phyloP scores from a whole-genome alignment of 1,140 invertebrate genomes.

The Heliconius eleuchia region DNA sequence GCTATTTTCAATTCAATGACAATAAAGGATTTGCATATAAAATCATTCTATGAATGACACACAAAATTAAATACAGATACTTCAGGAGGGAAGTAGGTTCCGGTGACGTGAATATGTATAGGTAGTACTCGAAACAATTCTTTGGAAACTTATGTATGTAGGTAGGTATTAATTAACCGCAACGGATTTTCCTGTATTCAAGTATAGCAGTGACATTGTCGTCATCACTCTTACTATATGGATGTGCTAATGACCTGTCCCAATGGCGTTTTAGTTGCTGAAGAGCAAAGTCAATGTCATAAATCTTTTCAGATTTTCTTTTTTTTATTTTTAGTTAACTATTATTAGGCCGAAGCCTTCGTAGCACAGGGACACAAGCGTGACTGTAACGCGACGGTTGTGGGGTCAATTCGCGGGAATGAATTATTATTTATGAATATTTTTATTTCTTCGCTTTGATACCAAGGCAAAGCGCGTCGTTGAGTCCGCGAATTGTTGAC shows the following conservation, averaged over 20 bases:
- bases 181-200: slow-evolving; percentile 40
- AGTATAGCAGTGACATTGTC: neutral
- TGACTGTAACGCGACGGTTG: too few relatives aligned
- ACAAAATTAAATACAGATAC: slow-evolving; percentile 58
- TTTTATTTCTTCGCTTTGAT: too few relatives aligned
- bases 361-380: too few relatives aligned
- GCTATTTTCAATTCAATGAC: neutral
- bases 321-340: too few relatives aligned
- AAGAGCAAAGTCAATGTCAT: neutral
- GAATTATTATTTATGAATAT: too few relatives aligned
- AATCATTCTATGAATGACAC: slow-evolving; percentile 56
- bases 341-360: too few relatives aligned
- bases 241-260: neutral
- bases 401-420: too few relatives aligned
- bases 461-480: too few relatives aligned
- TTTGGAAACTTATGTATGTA: slow-evolving; percentile 35
- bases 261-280: neutral
- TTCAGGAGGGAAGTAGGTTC: slow-evolving; percentile 45
- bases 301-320: too few relatives aligned
- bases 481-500: too few relatives aligned
- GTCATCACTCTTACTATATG: slow-evolving; percentile 13
- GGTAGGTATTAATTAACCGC: slow-evolving; percentile 22
- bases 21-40: slow-evolving; percentile 56
- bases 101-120: slow-evolving; percentile 37
- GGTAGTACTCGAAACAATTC: slow-evolving; percentile 24